Evolutionary conservation across 2,797 vertebrate species (phyloP).

Genomic region (Margarornis squamiger): DNA sequence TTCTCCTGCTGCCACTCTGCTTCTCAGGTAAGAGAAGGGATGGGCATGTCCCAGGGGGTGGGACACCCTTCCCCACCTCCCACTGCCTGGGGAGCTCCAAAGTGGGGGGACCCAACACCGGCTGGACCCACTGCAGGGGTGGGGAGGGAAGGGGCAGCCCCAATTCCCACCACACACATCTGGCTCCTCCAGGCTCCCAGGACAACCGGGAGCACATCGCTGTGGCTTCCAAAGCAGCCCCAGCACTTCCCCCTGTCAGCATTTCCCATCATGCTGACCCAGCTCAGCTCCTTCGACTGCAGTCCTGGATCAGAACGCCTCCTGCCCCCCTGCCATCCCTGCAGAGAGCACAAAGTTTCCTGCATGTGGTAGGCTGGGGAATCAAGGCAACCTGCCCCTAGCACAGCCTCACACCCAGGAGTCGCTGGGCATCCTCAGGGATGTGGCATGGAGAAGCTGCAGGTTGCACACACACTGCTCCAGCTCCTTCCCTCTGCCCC

Average conservation of each 20-base stretch:
- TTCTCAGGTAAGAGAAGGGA: conserved; percentile 41
- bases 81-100: neutral
- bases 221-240: neutral
- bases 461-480: neutral
- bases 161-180: fast-evolving
- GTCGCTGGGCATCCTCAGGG: neutral
- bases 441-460: neutral
- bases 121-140: fast-evolving
- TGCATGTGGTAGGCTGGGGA: neutral
- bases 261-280: neutral
- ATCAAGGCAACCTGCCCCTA: neutral
- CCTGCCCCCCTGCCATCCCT: neutral
- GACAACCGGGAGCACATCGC: neutral
- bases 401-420: neutral
- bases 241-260: fast-evolving
- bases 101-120: fast-evolving
- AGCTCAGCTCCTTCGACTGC: fast-evolving
- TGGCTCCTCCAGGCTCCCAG: neutral
- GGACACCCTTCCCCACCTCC: neutral
- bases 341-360: neutral
- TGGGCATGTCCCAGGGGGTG: fast-evolving
- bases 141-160: neutral
- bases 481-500: neutral
- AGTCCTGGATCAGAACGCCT: neutral
- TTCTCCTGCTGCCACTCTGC: conserved; percentile 13